Conservation (phyloP, 2,113 vertebrate genomes). For the Burhinus bistriatus region DNA sequence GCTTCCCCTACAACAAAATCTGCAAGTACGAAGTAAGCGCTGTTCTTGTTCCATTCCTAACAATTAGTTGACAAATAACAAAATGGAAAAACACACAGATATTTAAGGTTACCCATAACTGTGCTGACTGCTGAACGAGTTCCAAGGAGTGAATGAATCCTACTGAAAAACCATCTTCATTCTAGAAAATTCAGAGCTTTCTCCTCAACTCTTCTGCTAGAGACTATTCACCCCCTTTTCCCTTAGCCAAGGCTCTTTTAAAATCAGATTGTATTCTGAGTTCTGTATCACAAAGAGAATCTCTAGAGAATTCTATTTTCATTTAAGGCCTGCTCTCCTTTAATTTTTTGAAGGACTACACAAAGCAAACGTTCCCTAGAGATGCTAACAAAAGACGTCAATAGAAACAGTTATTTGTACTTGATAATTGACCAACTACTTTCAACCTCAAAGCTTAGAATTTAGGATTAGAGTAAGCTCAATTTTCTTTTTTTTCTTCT, state of each 20-base stretch:
- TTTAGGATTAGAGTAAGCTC: fast-evolving
- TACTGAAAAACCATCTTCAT: background rate
- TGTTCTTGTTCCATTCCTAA: background rate
- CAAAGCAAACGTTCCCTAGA: background rate
- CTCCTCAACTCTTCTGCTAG: background rate
- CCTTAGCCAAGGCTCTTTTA: background rate
- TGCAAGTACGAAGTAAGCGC: background rate
- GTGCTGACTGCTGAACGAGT: background rate
- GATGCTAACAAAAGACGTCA: background rate
- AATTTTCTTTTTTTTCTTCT: background rate
- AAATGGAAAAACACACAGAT: background rate
- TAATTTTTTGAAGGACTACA: background rate
- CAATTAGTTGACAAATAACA: background rate
- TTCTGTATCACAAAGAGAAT: background rate
- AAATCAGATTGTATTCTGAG: background rate
- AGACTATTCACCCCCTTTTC: background rate
- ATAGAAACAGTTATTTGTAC: background rate
- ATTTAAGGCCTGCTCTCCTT: background rate
- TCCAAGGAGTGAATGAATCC: background rate
- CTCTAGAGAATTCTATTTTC: background rate
- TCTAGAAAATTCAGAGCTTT: background rate
- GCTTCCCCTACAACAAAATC: background rate
- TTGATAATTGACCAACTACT: background rate
- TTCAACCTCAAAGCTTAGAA: background rate
- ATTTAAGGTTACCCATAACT: background rate